Base-by-base conservation (phyloP, 2,888 invertebrate species). In the Cataglyphis rosenhaueri region DNA sequence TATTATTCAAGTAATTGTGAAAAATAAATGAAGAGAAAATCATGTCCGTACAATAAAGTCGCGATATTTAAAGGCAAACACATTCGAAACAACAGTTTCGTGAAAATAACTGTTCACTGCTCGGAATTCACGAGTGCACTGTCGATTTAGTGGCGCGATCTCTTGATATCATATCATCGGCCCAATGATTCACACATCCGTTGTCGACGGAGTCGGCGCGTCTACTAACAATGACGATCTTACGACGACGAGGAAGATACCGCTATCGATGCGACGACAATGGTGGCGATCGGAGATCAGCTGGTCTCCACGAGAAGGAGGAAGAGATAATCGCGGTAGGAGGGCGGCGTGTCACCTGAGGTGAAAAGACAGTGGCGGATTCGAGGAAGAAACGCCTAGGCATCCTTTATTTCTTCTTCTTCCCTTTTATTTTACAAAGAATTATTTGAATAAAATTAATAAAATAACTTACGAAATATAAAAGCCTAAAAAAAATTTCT, bases 151-250 rank as follows among this genome's bases (percentile, higher is more conserved):
- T 65, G 68, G 59, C 75, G 78, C 81, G 68, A 84, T 82, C 81
- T 83, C 83, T 66, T 87, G 88, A 86, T 85, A 84, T 87, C 86
- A 59, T 44, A 61, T 65, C 48, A 70, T 62, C 48, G 38, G 4
- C 2, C 5, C 44, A 71, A 73, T 48, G 76, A 79, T 70, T 79
- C 78, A 78, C 70, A 41, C 41, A 18, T 52, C 75, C 74, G 70
- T 61, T 85, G 81, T 87, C 81, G 74, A 59, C 62, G 73, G 65
- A 76, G 83, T 66, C 79, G 73, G 38, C 84, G 79, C 79, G 85
- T 88, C 82, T 55, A 85, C 74, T 85, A 83, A 84, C 55, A 55
- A 61, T 79, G 82, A 38, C 76, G 55, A 59, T 12, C 25, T 59
- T 59, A 55, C 25, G 62, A 75, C 70, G 82, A 86, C 73, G 59